Base-by-base conservation (phyloP, 2,113 vertebrate genomes). In the Gallinago jamesoni region DNA sequence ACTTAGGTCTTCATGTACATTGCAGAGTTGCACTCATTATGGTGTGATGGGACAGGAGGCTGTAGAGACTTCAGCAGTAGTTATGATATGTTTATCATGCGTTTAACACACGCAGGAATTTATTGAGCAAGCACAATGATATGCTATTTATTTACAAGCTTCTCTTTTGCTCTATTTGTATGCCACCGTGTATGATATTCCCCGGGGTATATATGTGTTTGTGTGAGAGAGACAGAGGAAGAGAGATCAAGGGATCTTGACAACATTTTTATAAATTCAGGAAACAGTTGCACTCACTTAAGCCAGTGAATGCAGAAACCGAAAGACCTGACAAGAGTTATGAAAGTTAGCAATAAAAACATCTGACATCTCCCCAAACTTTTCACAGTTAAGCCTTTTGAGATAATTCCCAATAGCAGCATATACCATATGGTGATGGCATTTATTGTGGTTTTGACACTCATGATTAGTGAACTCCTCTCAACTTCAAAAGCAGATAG, bases 391-490 rank as follows among this genome's bases (percentile, higher is more conserved):
- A 66, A 74, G 50, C 16, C 33, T 90, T 88, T 55, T 48, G 79
- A 96, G 69, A 89, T 89, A 73, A 93, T 96, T 94, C 96, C 96
- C 94, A 63, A 73, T 72, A 93, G 96, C 84, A 87, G 81, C 45
- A 89, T 95, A 94, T 95, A 93, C 64, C 48, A 79, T 94, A 89
- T 62, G 53, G 62, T 4, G 14, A 15, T 94, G 77, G 86, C 92
- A 89, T 96, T 96, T 96, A 94, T 82, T 96, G 90, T 94, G 74
- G 66, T 87, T 93, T 92, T 96, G 94, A 96, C 83, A 50, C 48
- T 93, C 69, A 53, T 3, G 5, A 91, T 96, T 96, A 94, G 80
- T 84, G 84, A 92, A 95, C 95, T 87, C 90, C 57, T 90, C 80
- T 79, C 2, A 7, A 82, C 90, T 96, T 94, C 92, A 93, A 91